Evolutionary conservation across 2,797 vertebrate genomes (phyloP).

Genomic region (Synaphobranchus kaupii): DNA sequence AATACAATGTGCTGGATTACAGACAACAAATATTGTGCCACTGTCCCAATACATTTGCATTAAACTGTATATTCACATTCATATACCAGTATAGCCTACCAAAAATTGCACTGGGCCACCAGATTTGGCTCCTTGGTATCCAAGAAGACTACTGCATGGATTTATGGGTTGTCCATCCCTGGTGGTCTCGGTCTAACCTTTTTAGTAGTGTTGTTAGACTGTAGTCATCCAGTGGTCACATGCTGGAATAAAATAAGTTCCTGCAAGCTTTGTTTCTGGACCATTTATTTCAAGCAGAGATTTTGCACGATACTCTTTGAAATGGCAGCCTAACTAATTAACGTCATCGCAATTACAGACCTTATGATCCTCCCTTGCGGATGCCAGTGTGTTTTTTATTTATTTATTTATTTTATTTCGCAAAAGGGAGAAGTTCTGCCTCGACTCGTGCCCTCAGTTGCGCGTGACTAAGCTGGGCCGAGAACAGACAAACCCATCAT

Average conservation of each 20-base stretch:
- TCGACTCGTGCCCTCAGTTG: conserved; percentile 16
- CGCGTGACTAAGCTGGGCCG: conserved; percentile 5
- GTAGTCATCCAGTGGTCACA: conserved; percentile 5
- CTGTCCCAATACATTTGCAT: too few species aligned
- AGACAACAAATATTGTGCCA: too few species aligned
- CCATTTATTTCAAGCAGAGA: conserved; percentile 7
- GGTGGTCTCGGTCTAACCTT: neutral
- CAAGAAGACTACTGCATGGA: neutral
- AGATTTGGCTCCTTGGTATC: too few species aligned
- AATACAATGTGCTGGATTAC: too few species aligned
- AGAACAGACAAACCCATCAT: conserved; percentile 18
- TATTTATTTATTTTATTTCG: neutral
- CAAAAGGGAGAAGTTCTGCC: neutral
- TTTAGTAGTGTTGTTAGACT: neutral
- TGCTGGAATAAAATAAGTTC: neutral
- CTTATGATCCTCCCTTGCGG: conserved; percentile 14
- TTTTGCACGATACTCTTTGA: neutral
- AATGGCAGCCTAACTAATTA: conserved; percentile 10
- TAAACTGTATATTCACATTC: neutral
- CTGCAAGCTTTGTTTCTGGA: neutral
- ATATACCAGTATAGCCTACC: neutral
- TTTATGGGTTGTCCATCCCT: neutral
- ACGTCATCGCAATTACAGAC: conserved; percentile 17
- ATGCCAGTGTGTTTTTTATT: neutral
- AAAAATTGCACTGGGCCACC: neutral